Evolutionary conservation across 2,113 vertebrate genomes (phyloP).

Genomic region (Holacanthus passer): DNA sequence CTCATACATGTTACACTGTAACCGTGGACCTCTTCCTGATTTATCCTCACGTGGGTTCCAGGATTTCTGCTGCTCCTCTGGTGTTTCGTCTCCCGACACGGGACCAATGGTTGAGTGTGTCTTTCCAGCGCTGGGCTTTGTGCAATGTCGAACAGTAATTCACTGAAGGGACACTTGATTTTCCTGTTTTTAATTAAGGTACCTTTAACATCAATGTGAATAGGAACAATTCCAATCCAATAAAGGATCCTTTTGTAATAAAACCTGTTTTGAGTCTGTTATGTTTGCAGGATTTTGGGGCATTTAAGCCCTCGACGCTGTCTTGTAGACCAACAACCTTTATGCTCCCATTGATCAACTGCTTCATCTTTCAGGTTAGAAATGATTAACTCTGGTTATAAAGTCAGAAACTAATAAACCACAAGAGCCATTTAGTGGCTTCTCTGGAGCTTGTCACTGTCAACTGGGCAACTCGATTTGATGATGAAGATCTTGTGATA

Average conservation of each 20-base stretch:
- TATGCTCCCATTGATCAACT: neutral
- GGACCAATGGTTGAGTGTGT: conserved; percentile 27
- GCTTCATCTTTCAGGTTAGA: neutral
- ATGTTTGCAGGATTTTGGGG: too few species aligned
- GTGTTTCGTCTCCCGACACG: neutral
- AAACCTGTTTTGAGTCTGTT: neutral
- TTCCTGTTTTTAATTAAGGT: conserved; percentile 29
- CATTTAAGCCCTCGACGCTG: neutral
- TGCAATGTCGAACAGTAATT: conserved; percentile 69
- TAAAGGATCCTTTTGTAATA: conserved; percentile 48
- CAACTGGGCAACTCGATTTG: neutral
- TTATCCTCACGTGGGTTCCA: neutral
- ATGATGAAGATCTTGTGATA: neutral
- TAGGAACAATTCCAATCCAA: conserved; percentile 39
- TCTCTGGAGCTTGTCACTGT: neutral
- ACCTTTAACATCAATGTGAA: conserved; percentile 54
- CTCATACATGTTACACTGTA: neutral
- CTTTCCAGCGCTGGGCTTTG: conserved; percentile 58
- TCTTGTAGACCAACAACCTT: neutral
- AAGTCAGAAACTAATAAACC: neutral
- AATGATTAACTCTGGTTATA: too few species aligned
- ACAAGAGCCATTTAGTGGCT: neutral
- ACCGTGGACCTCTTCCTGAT: neutral
- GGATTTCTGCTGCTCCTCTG: conserved; percentile 28
- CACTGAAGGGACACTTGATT: conserved; percentile 36